Evolutionary conservation across 1,140 invertebrate species (phyloP), one percentile per base, ranked within the genome.

Genomic region (Macrobrachium nipponense): DNA sequence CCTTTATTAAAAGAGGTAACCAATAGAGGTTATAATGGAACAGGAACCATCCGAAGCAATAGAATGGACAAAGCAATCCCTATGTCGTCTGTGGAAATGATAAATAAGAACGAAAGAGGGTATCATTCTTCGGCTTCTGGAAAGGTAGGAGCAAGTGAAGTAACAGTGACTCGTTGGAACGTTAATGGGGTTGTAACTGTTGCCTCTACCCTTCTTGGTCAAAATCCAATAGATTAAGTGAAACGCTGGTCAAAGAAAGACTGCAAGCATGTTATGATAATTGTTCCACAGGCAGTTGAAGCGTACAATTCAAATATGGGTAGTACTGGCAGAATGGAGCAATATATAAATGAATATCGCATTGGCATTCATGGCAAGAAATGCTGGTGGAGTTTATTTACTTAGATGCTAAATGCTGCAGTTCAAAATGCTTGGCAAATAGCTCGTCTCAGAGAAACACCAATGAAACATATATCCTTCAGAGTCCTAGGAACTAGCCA

Each of bases 21-120:
- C 66, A 85, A 85, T 20, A 85, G 78, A 70, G 75, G 75, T 58
- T 85, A 84, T 79, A 43, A 79, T 82, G n/a, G 23, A 73, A 44
- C 78, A 23, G 82, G 82, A 61, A 75, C 82, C 27, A 60, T 82
- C 59, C 78, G 51, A 82, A 43, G 62, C 27, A 84, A 82, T 11
- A 66, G 82, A n/a, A 14, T 84, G 12, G 78, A 75, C 20, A 72
- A 51, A 12, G 81, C 17, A n/a, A 83, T 79, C 68, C 82, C 58
- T 81, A 43, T 84, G n/a, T 58, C 51, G 8, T 60, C 27, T 43
- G 70, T 70, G 59, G 72, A 15, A 82, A 15, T 15, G 60, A 84
- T 84, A 20, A 27, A 81, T 84, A 82, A 84, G 78, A 20, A 77
- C 5, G 82, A n/a, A 84, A 27, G 2, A 11, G 20, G 82, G 72